Percentiles rank a stretch among this genome's conserved stretches.
Evolutionary conservation across 2,113 vertebrate genomes (phyloP).

Genomic region (Edolisoma coerulescens): DNA sequence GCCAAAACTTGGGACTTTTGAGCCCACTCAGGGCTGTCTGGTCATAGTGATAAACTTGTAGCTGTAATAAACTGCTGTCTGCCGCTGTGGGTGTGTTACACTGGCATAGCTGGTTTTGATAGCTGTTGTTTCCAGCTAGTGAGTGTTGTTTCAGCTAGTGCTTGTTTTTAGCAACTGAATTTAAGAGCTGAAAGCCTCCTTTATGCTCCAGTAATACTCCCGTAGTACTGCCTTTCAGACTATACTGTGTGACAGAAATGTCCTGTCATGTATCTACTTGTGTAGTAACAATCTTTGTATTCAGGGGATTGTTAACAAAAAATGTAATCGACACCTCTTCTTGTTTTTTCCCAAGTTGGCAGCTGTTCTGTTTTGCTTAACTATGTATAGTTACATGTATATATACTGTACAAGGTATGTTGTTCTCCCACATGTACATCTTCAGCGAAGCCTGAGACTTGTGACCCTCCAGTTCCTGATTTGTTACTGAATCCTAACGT

Average conservation of each 20-base stretch:
- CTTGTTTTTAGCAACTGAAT: not conserved
- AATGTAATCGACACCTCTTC: accelerated
- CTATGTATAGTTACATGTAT: not conserved
- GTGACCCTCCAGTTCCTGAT: not conserved
- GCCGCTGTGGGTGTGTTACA: not conserved
- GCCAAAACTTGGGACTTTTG: not conserved
- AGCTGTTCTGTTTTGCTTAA: not conserved
- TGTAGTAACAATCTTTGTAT: not conserved
- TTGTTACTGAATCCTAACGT: not conserved
- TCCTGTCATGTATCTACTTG: not conserved
- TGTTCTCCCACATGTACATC: not conserved
- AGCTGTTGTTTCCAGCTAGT: not conserved
- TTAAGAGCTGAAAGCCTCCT: not conserved
- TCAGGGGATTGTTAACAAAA: not conserved
- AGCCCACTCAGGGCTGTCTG: not conserved
- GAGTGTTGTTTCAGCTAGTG: not conserved
- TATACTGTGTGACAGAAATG: not conserved
- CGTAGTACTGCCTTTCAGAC: not conserved
- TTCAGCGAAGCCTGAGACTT: not conserved
- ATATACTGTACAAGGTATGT: not conserved
- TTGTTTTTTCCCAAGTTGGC: not conserved
- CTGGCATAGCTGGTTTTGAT: not conserved
- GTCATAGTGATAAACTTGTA: not conserved
- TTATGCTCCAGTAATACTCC: not conserved
- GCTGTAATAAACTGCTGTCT: not conserved